Percentiles rank a stretch among this genome's conserved stretches.
Evolutionary conservation across 2,888 invertebrate genomes (phyloP).

Genomic region (Drosophila formosana): DNA sequence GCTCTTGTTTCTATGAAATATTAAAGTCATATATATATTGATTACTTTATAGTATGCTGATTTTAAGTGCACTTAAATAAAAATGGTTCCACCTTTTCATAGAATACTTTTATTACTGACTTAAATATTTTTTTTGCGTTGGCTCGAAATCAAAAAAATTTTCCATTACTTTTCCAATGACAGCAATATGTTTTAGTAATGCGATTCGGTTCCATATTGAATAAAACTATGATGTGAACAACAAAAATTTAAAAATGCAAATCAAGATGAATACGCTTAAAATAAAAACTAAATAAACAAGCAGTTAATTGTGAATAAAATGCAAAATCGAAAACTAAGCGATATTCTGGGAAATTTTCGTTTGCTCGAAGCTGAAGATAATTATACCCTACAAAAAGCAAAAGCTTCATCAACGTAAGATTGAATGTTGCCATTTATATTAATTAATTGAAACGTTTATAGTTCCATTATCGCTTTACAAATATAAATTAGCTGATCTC

Average conservation of each 20-base stretch:
- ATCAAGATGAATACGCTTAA: background rate
- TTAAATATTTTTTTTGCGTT: too few species aligned
- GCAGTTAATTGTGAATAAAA: background rate
- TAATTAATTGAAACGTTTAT: background rate
- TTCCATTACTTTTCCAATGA: background rate
- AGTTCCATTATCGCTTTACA: background rate
- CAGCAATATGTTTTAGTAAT: background rate
- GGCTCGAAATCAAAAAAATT: background rate
- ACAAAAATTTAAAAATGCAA: background rate
- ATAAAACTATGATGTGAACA: slow-evolving; percentile 2
- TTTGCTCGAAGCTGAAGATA: background rate
- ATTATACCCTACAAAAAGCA: background rate
- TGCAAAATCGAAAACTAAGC: background rate
- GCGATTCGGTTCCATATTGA: background rate
- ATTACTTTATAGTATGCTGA: too few species aligned
- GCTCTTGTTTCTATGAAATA: too few species aligned
- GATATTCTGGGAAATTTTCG: background rate
- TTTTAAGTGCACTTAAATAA: too few species aligned
- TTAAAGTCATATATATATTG: too few species aligned
- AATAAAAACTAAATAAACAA: background rate
- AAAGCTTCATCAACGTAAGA: background rate
- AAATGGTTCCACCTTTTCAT: too few species aligned
- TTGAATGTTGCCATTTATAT: background rate
- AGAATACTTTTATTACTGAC: too few species aligned
- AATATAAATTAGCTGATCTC: background rate